These are phyloP conservation scores for Eristalis arbustorum DNA, from an alignment of 2,888 invertebrate genomes.

Conservation along the genomic window DNA sequence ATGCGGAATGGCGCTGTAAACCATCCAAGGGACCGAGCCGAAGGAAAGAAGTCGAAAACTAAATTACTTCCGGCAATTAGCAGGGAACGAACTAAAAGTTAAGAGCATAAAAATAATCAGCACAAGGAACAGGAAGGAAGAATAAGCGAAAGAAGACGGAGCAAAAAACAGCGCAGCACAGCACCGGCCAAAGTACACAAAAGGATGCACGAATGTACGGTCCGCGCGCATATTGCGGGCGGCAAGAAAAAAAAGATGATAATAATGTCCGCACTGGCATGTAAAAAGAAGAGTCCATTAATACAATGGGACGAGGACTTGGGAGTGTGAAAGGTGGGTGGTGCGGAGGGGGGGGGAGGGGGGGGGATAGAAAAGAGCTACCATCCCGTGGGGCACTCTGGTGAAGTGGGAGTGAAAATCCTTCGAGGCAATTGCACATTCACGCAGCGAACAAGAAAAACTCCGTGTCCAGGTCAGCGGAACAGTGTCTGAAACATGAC, in stretches of 20 bases:
- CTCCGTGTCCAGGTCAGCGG: background rate
- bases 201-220: conserved; percentile 12
- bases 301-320: conserved; percentile 28
- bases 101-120: conserved; percentile 63
- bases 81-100: conserved; percentile 58
- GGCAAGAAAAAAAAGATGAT: conserved; percentile 19
- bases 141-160: background rate
- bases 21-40: background rate
- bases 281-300: conserved; percentile 40
- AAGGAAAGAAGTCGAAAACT: conserved; percentile 52
- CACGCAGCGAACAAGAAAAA: background rate
- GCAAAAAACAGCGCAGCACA: too few species aligned
- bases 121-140: conserved; percentile 1
- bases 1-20: conserved; percentile 9
- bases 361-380: background rate
- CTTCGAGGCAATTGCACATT: conserved; percentile 21
- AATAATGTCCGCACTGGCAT: conserved; percentile 36
- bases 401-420: background rate
- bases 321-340: background rate
- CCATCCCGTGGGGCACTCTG: background rate
- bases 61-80: conserved; percentile 69
- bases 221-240: background rate
- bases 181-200: background rate
- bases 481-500: background rate
- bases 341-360: too few species aligned